A percentile compares a stretch with the other conserved stretches of the same genome.
Conservation (phyloP, 2,797 vertebrate species). For the Gallirallus australis region DNA sequence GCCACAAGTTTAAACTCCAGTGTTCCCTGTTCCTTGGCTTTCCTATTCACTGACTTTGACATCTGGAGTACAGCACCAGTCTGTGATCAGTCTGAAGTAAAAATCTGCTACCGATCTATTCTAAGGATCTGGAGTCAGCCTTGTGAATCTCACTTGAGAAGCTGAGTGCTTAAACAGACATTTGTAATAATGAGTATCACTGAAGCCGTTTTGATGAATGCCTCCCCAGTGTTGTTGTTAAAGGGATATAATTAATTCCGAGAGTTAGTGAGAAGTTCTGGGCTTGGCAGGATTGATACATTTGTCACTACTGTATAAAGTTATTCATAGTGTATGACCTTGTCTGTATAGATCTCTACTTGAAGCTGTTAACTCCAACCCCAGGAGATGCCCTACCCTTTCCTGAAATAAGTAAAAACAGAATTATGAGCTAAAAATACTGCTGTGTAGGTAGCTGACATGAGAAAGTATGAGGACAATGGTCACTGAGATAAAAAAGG, state of each 20-base stretch:
- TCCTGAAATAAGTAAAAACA: background rate
- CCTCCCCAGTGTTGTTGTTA: background rate
- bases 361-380: background rate
- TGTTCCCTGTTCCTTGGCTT: background rate
- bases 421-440: background rate
- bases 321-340: background rate
- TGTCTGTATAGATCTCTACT: background rate
- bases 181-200: background rate
- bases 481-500: background rate
- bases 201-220: background rate
- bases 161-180: background rate
- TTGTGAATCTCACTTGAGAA: background rate
- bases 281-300: background rate
- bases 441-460: background rate
- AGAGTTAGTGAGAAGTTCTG: background rate
- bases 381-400: background rate
- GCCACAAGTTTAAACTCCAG: background rate
- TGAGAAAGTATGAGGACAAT: background rate
- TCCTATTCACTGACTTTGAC: background rate
- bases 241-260: background rate
- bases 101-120: background rate
- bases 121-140: background rate
- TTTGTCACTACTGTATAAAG: background rate
- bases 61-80: background rate
- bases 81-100: background rate